A percentile compares a stretch with the other conserved stretches of the same genome.
phyloP scores from a whole-genome alignment of 2,888 invertebrate genomes.

The Pachliopta kotzebuea region DNA sequence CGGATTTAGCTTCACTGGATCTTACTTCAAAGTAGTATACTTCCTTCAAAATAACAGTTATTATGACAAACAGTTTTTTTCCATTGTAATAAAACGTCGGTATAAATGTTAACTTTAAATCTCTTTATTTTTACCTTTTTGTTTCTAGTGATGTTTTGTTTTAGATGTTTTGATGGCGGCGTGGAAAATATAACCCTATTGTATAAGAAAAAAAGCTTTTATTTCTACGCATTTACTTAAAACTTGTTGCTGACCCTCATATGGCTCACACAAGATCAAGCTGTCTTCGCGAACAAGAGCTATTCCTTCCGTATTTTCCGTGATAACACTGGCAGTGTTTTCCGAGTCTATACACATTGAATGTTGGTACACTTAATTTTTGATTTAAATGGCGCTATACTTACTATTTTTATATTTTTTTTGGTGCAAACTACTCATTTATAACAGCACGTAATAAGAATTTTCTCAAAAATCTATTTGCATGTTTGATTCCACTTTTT shows the following conservation, averaged over 20 bases:
- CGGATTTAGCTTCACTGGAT: slow-evolving; percentile 29
- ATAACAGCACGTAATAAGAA: slow-evolving; percentile 24
- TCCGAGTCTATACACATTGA: slow-evolving; percentile 40
- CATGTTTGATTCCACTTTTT: slow-evolving; percentile 30
- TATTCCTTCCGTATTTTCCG: slow-evolving; percentile 61
- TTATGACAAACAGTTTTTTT: too few relatives aligned
- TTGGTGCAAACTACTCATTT: background rate
- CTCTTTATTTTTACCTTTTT: slow-evolving; percentile 38
- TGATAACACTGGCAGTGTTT: slow-evolving; percentile 69
- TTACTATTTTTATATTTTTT: background rate
- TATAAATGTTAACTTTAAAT: too few relatives aligned
- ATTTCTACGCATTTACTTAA: slow-evolving; percentile 47
- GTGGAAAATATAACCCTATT: slow-evolving; percentile 45
- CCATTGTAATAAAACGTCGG: too few relatives aligned
- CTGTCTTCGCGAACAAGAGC: slow-evolving; percentile 69
- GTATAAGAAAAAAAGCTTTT: slow-evolving; percentile 46
- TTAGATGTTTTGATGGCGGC: slow-evolving; percentile 47
- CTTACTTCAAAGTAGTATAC: background rate
- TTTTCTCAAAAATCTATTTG: slow-evolving; percentile 39
- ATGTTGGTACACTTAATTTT: background rate
- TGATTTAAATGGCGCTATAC: slow-evolving; percentile 39
- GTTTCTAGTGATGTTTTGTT: slow-evolving; percentile 46
- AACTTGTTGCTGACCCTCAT: slow-evolving; percentile 73
- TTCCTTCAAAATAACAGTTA: background rate
- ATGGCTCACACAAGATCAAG: slow-evolving; percentile 66